phyloP scores from a whole-genome alignment of 2,888 invertebrate genomes.

The Lypha dubia region DNA sequence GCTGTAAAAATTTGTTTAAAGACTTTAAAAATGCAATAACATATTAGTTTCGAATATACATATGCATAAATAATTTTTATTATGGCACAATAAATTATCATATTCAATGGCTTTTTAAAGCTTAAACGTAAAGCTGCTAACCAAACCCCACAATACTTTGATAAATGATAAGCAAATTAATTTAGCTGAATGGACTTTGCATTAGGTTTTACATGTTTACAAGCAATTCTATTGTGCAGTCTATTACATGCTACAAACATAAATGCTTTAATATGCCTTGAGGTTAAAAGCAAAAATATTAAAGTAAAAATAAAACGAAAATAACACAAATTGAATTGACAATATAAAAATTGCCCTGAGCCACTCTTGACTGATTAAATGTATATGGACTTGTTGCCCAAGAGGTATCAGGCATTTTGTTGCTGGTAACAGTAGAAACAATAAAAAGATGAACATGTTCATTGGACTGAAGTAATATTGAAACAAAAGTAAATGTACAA shows the following conservation, averaged over 20 bases:
- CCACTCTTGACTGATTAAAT: constrained; percentile 40
- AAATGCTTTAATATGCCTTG: constrained; percentile 51
- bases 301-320: constrained; percentile 31
- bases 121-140: background rate
- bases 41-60: too few species aligned
- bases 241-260: constrained; percentile 10
- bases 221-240: constrained; percentile 32
- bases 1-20: too few species aligned
- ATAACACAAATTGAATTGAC: constrained; percentile 67
- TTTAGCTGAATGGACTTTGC: constrained; percentile 34
- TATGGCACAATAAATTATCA: too few species aligned
- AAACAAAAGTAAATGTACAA: background rate
- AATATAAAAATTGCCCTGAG: constrained; percentile 60
- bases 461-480: background rate
- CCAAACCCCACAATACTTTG: constrained; percentile 4
- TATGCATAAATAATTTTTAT: too few species aligned
- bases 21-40: too few species aligned
- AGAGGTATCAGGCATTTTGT: background rate
- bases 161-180: constrained; percentile 64
- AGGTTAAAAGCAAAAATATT: constrained; percentile 22
- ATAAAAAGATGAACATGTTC: constrained; percentile 22
- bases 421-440: constrained; percentile 19
- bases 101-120: background rate
- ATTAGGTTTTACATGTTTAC: background rate
- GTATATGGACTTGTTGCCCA: constrained; percentile 9